phyloP scores from a whole-genome alignment of 2,113 vertebrate species.

The Leptocoma aspasia region DNA sequence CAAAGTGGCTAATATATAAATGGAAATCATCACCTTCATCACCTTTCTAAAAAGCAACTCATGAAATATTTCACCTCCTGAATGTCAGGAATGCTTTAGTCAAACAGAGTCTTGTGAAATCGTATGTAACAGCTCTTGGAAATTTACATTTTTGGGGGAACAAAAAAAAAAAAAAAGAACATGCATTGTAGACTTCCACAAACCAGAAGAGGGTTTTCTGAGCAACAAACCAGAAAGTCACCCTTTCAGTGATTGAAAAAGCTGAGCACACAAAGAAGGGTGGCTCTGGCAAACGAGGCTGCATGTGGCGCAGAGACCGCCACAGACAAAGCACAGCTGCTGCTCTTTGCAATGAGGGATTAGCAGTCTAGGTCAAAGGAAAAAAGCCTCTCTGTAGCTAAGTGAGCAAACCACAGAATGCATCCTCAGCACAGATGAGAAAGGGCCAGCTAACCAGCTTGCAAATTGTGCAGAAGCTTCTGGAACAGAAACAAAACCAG shows the following conservation, averaged over 20 bases:
- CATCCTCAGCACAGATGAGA: conserved; percentile 50
- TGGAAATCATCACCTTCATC: background rate
- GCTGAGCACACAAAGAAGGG: background rate
- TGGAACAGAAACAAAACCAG: conserved; percentile 8
- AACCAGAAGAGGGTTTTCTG: background rate
- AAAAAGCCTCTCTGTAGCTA: conserved; percentile 49
- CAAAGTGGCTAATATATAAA: background rate
- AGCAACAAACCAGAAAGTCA: conserved; percentile 22
- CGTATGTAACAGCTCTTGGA: background rate
- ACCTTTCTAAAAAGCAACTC: background rate
- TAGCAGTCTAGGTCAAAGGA: conserved; percentile 57
- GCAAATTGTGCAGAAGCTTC: conserved; percentile 37
- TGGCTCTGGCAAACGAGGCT: background rate
- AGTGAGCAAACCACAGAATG: conserved; percentile 60
- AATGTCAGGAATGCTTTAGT: background rate
- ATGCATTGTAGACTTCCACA: background rate
- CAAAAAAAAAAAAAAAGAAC: background rate
- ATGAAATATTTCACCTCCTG: background rate
- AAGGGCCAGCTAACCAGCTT: conserved; percentile 28
- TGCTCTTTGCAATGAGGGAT: conserved; percentile 41
- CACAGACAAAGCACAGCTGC: conserved; percentile 60
- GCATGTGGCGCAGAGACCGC: background rate
- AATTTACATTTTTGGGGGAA: background rate
- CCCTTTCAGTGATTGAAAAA: background rate
- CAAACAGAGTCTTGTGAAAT: background rate